Evolutionary conservation across 2,888 invertebrate species (phyloP).

Genomic region (Calephelis perditalis): DNA sequence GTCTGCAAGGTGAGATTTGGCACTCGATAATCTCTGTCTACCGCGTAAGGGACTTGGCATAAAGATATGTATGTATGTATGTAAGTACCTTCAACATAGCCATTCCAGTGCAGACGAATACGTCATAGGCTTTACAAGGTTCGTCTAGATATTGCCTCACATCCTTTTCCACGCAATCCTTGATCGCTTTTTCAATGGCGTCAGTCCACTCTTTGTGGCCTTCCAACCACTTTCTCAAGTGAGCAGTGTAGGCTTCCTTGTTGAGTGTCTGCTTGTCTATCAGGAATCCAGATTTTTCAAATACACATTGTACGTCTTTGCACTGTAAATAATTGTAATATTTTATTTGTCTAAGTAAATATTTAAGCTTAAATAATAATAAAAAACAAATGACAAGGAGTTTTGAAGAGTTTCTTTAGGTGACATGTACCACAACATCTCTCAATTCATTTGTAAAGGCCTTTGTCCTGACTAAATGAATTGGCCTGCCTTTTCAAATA

Average conservation of each 20-base stretch:
- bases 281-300: conserved; percentile 64
- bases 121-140: conserved; percentile 64
- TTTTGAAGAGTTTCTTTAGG: too few relatives aligned
- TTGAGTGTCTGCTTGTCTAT: conserved; percentile 50
- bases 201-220: conserved; percentile 49
- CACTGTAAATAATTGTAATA: conserved; percentile 45
- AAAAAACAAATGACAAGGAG: too few relatives aligned
- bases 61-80: not conserved
- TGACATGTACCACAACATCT: too few relatives aligned
- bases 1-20: too few relatives aligned
- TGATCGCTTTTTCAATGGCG: conserved; percentile 54
- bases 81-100: conserved; percentile 61
- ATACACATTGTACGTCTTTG: conserved; percentile 62
- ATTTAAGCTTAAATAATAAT: too few relatives aligned
- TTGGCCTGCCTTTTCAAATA: too few relatives aligned
- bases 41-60: too few relatives aligned
- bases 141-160: conserved; percentile 55
- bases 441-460: too few relatives aligned
- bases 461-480: too few relatives aligned
- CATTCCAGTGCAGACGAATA: conserved; percentile 65
- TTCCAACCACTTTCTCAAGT: conserved; percentile 53
- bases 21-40: too few relatives aligned
- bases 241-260: conserved; percentile 53
- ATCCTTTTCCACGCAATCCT: conserved; percentile 59
- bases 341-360: not conserved